Percentiles rank a stretch among this genome's conserved stretches.
phyloP scores from a whole-genome alignment of 2,797 vertebrate genomes.

The Lepus townsendii region DNA sequence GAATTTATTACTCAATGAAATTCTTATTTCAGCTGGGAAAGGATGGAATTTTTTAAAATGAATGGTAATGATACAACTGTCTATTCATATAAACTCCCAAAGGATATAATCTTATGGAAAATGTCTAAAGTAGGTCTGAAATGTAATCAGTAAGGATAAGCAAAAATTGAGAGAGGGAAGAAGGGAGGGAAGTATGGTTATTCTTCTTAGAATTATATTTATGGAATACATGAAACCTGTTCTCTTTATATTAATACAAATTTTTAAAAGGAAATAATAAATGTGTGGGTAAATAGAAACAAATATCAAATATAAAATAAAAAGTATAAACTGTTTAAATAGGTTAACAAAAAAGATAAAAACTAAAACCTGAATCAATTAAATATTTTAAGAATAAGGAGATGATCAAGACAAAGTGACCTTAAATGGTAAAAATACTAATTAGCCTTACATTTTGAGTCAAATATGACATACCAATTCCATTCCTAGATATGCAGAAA shows the following conservation, averaged over 20 bases:
- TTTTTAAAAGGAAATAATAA: not conserved
- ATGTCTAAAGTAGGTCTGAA: not conserved
- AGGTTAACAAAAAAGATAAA: not conserved
- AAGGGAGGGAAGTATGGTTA: too few species aligned
- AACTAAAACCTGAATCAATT: not conserved
- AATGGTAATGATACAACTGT: not conserved
- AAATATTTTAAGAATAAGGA: not conserved
- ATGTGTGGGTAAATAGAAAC: not conserved
- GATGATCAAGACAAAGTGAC: not conserved
- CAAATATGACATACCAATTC: not conserved
- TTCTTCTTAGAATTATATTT: too few species aligned
- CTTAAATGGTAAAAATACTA: not conserved
- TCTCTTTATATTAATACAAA: too few species aligned
- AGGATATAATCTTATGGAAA: not conserved
- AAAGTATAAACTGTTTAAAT: not conserved
- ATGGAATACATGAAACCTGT: too few species aligned
- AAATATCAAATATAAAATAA: not conserved
- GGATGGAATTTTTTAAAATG: not conserved
- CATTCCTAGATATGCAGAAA: not conserved
- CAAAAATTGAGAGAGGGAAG: too few species aligned
- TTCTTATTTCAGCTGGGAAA: not conserved
- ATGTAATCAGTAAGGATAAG: not conserved
- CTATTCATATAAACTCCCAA: not conserved
- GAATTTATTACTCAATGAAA: not conserved
- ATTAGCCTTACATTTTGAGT: not conserved